Evolutionary conservation across 2,113 vertebrate species (phyloP).

Genomic region (Trichechus manatus): DNA sequence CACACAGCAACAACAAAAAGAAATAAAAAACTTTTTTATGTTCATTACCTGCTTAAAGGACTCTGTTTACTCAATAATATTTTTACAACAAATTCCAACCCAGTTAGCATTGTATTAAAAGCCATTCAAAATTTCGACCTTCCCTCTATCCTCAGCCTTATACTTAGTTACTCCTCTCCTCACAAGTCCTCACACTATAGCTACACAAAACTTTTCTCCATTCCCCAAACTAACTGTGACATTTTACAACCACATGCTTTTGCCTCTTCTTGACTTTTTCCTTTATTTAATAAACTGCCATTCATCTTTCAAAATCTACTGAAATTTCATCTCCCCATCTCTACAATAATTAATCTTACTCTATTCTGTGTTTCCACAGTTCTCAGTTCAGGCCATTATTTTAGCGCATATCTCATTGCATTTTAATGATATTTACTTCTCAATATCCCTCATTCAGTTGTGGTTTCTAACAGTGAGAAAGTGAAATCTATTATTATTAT

Average conservation of each 20-base stretch:
- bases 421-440: constrained; percentile 23
- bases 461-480: neutral
- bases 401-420: neutral
- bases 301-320: constrained; percentile 13
- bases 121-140: neutral
- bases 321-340: neutral
- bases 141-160: neutral
- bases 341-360: constrained; percentile 18
- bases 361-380: neutral
- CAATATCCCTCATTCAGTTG: neutral
- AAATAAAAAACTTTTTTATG: neutral
- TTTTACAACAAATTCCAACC: neutral
- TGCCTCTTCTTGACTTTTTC: neutral
- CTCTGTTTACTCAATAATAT: neutral
- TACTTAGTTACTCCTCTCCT: neutral
- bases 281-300: neutral
- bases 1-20: neutral
- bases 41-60: neutral
- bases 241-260: neutral
- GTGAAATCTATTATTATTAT: neutral
- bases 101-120: neutral
- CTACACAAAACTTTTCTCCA: neutral
- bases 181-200: neutral
- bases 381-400: neutral
- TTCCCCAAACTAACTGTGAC: neutral